Evolutionary conservation across 2,888 invertebrate species (phyloP).

Genomic region (Anorthoa munda): DNA sequence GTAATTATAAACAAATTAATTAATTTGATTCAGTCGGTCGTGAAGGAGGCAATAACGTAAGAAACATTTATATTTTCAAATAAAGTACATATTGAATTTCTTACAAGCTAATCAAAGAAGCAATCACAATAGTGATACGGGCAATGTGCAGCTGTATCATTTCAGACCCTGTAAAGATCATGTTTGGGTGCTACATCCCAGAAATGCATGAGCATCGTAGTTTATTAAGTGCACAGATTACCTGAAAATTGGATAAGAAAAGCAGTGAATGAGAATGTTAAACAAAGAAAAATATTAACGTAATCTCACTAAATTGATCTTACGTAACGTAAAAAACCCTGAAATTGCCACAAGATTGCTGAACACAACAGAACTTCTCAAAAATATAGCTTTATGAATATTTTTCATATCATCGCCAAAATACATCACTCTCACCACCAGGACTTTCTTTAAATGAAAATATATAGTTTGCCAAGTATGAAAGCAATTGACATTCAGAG

Average conservation of each 20-base stretch:
- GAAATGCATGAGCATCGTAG: background rate
- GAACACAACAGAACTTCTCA: background rate
- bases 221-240: background rate
- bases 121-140: too few relatives aligned
- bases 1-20: too few relatives aligned
- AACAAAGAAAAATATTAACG: too few relatives aligned
- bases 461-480: constrained; percentile 87
- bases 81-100: too few relatives aligned
- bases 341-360: background rate
- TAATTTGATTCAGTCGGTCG: too few relatives aligned
- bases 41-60: too few relatives aligned
- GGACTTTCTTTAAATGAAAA: constrained; percentile 90
- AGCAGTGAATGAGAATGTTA: too few relatives aligned
- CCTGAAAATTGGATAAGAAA: too few relatives aligned
- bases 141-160: too few relatives aligned
- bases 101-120: too few relatives aligned
- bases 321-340: background rate
- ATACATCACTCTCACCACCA: constrained; percentile 86
- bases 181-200: background rate
- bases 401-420: constrained; percentile 63
- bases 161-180: too few relatives aligned
- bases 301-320: background rate
- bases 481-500: constrained; percentile 80
- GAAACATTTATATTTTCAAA: too few relatives aligned
- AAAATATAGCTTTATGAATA: constrained; percentile 58